These are phyloP conservation scores for Coelinius sp. DNA, from an alignment of 2,888 invertebrate genomes.

Conservation along the genomic window DNA sequence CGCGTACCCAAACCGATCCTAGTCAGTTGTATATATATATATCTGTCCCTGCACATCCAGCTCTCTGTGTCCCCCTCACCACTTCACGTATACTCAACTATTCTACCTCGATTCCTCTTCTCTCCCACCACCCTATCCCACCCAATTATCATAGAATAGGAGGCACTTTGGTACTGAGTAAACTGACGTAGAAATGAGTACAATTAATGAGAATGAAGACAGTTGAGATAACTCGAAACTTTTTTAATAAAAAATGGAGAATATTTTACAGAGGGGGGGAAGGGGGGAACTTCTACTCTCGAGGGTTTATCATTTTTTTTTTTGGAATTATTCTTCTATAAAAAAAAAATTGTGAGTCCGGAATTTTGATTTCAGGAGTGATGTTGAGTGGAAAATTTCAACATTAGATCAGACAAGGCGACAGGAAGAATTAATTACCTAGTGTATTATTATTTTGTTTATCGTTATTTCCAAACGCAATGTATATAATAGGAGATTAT, in stretches of 20 bases:
- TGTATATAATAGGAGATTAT: too few relatives aligned
- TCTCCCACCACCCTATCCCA: not conserved
- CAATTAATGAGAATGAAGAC: constrained; percentile 61
- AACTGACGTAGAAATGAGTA: constrained; percentile 46
- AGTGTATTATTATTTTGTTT: too few relatives aligned
- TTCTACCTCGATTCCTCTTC: not conserved
- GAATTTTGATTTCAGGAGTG: too few relatives aligned
- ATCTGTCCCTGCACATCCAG: not conserved
- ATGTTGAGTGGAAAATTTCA: too few relatives aligned
- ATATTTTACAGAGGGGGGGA: not conserved
- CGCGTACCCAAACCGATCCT: not conserved
- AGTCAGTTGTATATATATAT: not conserved
- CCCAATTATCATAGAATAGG: not conserved
- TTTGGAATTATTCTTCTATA: not conserved
- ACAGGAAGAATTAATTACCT: too few relatives aligned
- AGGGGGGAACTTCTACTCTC: not conserved
- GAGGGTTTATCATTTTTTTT: not conserved
- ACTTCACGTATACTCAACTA: not conserved
- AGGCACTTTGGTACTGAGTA: constrained; percentile 6
- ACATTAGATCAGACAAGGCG: too few relatives aligned
- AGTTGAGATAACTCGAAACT: constrained; percentile 61
- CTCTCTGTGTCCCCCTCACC: not conserved
- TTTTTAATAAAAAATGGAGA: constrained; percentile 59
- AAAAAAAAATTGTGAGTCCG: not conserved
- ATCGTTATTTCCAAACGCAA: too few relatives aligned